These are phyloP conservation scores for Chrysodeixis includens DNA, from an alignment of 2,888 invertebrate genomes.

Conservation along the genomic window DNA sequence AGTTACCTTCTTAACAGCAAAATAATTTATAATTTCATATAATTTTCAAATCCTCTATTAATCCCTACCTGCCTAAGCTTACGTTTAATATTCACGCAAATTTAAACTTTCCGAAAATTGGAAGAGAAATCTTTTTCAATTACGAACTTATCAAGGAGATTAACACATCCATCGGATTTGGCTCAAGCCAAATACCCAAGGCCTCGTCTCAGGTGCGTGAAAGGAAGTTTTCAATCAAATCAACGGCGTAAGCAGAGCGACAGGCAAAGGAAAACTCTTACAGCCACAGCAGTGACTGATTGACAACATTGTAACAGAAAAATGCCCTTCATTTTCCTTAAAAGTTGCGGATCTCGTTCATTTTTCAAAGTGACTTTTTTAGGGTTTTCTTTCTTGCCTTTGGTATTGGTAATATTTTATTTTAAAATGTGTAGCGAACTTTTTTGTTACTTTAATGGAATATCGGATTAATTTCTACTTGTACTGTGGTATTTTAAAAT, in stretches of 20 bases:
- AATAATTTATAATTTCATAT: no score
- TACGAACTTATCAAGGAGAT: slow-evolving; percentile 46
- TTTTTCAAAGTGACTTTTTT: slow-evolving; percentile 66
- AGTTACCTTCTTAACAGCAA: no score
- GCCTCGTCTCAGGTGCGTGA: slow-evolving; percentile 79
- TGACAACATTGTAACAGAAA: slow-evolving; percentile 83
- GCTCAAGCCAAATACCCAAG: slow-evolving; percentile 30
- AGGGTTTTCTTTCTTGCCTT: slow-evolving; percentile 27
- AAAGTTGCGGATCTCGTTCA: slow-evolving; percentile 70
- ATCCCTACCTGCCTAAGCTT: background rate
- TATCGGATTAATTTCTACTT: background rate
- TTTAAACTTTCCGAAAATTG: slow-evolving; percentile 15
- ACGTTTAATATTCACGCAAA: background rate
- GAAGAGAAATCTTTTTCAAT: slow-evolving; percentile 38
- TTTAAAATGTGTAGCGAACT: slow-evolving; percentile 37
- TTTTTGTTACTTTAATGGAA: slow-evolving; percentile 19
- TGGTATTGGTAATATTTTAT: slow-evolving; percentile 14
- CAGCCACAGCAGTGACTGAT: slow-evolving; percentile 79
- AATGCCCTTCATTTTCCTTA: slow-evolving; percentile 72
- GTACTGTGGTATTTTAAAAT: no score
- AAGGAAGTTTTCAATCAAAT: slow-evolving; percentile 87
- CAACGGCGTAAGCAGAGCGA: slow-evolving; percentile 74
- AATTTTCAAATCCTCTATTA: background rate
- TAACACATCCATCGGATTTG: slow-evolving; percentile 46
- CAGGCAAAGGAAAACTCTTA: slow-evolving; percentile 73